Evolutionary conservation across 1,140 invertebrate species (phyloP).

Genomic region (Rhagoletis pomonella): DNA sequence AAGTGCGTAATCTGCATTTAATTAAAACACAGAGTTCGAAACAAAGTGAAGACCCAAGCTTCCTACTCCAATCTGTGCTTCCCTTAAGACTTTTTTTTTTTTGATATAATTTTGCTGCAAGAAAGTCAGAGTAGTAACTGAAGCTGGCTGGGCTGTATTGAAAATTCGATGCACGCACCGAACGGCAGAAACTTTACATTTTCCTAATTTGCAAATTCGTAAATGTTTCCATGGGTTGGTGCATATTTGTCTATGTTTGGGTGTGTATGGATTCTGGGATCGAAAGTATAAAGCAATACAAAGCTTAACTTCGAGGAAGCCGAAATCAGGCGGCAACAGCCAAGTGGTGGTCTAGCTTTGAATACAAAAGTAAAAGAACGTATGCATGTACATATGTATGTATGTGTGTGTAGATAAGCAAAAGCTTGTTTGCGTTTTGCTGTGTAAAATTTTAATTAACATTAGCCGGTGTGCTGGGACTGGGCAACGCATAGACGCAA

Average conservation of each 20-base stretch:
- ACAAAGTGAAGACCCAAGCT: background rate
- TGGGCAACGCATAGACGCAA: background rate
- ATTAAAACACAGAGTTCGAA: slow-evolving; percentile 15
- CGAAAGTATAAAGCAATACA: background rate
- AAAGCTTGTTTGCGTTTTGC: slow-evolving; percentile 20
- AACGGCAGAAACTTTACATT: slow-evolving; percentile 9
- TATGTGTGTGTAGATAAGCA: background rate
- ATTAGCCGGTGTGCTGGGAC: background rate
- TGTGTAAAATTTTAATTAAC: slow-evolving; percentile 41
- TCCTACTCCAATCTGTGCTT: background rate
- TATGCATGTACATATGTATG: background rate
- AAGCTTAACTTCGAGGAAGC: background rate
- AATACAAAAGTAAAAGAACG: background rate
- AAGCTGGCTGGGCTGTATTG: background rate
- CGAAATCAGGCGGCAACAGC: background rate
- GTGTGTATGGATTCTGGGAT: background rate
- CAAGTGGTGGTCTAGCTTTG: background rate
- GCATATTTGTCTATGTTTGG: no score
- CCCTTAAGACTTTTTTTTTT: background rate
- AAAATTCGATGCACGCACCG: slow-evolving; percentile 23
- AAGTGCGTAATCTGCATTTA: slow-evolving; percentile 40
- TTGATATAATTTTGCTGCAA: background rate
- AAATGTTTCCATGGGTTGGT: background rate
- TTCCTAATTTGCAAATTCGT: slow-evolving; percentile 24
- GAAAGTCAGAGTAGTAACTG: background rate